Conservation (phyloP, 2,888 invertebrate species). For the Drosophila diplacantha region DNA sequence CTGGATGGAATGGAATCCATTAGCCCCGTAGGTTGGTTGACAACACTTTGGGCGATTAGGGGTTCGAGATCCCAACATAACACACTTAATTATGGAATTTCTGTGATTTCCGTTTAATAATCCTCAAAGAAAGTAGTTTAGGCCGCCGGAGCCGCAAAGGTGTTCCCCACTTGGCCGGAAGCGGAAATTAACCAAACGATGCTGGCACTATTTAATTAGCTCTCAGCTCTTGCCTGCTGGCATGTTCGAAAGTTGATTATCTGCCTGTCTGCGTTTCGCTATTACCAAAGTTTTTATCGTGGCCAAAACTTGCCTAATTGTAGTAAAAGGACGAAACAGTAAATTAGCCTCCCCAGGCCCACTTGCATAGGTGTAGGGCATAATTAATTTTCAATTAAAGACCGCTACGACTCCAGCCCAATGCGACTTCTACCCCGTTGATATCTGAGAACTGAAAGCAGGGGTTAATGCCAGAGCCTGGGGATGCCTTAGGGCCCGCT, state of each 20-base stretch:
- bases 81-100: constrained; percentile 7
- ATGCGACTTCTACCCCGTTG: background rate
- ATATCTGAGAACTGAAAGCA: background rate
- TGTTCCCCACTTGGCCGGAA: constrained; percentile 6
- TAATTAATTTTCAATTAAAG: constrained; percentile 57
- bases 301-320: constrained; percentile 27
- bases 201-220: constrained; percentile 34
- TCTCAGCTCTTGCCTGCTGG: constrained; percentile 5
- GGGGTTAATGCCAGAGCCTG: constrained; percentile 1
- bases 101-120: background rate
- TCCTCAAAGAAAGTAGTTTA: constrained; percentile 22
- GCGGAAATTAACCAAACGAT: constrained; percentile 9
- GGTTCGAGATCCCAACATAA: background rate
- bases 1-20: constrained; percentile 5
- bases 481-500: background rate
- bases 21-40: constrained; percentile 2
- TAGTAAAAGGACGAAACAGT: constrained; percentile 20
- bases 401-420: constrained; percentile 34
- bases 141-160: background rate
- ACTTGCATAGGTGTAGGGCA: constrained; percentile 25
- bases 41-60: constrained; percentile 10
- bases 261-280: constrained; percentile 5
- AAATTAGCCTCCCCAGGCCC: background rate
- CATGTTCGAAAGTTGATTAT: constrained; percentile 21
- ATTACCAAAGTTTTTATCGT: constrained; percentile 29